These are phyloP conservation scores for Cyanoliseus patagonus DNA, from an alignment of 2,113 vertebrate species.

Conservation along the genomic window DNA sequence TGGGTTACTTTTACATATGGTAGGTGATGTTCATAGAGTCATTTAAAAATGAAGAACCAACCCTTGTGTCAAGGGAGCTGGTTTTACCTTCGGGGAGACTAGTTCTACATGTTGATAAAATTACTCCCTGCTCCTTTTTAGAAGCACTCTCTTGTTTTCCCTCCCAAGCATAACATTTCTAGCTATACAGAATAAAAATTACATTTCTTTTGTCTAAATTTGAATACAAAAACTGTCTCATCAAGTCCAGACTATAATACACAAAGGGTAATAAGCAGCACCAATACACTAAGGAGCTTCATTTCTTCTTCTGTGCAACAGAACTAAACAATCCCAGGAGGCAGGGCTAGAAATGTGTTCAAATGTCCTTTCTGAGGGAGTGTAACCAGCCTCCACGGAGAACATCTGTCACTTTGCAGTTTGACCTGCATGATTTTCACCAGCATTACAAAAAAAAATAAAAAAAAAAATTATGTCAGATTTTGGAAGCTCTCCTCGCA, in stretches of 20 bases:
- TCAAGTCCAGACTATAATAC: background rate
- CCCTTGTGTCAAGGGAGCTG: background rate
- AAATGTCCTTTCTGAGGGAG: background rate
- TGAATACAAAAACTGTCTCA: background rate
- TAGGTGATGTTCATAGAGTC: background rate
- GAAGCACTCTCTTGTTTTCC: background rate
- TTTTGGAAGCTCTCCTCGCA: background rate
- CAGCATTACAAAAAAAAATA: background rate
- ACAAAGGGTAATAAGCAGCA: background rate
- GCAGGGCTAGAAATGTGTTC: background rate
- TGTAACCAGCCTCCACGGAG: background rate
- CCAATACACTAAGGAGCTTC: background rate
- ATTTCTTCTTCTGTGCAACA: background rate
- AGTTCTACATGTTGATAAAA: background rate
- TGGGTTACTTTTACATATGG: background rate
- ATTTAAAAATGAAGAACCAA: background rate
- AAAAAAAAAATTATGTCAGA: background rate
- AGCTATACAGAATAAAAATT: background rate
- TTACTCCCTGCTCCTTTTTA: background rate
- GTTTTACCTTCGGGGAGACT: background rate
- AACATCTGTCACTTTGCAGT: background rate
- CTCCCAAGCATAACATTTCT: background rate
- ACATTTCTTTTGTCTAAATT: background rate
- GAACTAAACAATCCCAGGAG: background rate
- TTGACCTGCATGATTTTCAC: background rate